These are phyloP conservation scores for Suricata suricatta DNA, from an alignment of 2,113 vertebrate genomes.

Conservation along the genomic window DNA sequence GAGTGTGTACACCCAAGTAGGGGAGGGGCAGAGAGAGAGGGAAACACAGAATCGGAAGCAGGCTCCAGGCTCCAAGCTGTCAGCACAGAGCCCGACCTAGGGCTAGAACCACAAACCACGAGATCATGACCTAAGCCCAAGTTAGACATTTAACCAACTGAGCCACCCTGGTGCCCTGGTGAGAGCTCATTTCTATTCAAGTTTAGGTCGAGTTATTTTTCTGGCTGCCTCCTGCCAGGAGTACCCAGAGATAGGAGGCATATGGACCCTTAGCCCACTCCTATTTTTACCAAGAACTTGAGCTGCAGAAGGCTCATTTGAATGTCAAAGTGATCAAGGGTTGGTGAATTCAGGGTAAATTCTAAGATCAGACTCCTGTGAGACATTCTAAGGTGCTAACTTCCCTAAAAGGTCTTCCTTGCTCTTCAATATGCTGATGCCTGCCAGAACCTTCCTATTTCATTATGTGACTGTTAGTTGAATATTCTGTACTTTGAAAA, in stretches of 20 bases:
- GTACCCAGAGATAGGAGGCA: not conserved
- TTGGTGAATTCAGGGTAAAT: not conserved
- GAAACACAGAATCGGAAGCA: too few species aligned
- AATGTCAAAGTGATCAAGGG: not conserved
- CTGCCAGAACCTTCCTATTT: not conserved
- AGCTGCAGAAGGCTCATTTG: not conserved
- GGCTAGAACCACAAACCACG: too few species aligned
- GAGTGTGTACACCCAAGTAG: too few species aligned
- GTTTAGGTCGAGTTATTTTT: conserved; percentile 34
- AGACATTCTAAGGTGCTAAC: not conserved
- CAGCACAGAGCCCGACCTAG: too few species aligned
- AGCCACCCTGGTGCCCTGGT: too few species aligned
- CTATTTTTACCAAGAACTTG: not conserved
- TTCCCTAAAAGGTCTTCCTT: not conserved
- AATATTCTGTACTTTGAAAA: conserved; percentile 29
- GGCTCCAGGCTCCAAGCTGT: too few species aligned
- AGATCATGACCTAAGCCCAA: too few species aligned
- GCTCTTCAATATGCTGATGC: not conserved
- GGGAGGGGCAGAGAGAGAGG: too few species aligned
- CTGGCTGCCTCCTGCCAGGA: not conserved
- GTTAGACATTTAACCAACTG: too few species aligned
- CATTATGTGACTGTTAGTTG: not conserved
- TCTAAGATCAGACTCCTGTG: not conserved
- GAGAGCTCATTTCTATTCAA: not conserved
- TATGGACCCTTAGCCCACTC: not conserved